phyloP scores from a whole-genome alignment of 2,113 vertebrate genomes.

The Grus americana region DNA sequence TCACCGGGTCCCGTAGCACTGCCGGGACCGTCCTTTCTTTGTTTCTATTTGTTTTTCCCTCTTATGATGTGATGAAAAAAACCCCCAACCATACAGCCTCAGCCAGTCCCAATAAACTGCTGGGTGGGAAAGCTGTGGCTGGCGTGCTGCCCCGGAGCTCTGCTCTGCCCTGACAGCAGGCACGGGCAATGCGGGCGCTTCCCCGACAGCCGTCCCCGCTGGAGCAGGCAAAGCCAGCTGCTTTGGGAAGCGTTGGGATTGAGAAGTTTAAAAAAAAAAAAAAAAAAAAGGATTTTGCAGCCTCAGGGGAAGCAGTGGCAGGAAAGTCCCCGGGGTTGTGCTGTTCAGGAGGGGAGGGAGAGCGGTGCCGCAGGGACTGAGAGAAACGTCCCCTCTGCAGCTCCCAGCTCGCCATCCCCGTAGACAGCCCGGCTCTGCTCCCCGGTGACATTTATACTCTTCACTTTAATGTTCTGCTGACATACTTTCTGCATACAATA shows the following conservation, averaged over 20 bases:
- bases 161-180: not conserved
- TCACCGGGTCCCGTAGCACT: accelerated
- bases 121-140: accelerated
- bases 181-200: accelerated
- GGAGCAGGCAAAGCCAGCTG: not conserved
- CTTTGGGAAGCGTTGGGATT: accelerated
- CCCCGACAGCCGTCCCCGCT: not conserved
- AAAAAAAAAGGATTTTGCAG: not conserved
- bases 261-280: not conserved
- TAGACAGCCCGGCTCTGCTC: not conserved
- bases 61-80: not conserved
- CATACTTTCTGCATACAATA: not conserved
- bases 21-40: not conserved
- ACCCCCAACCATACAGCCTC: not conserved
- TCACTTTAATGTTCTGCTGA: not conserved
- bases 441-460: not conserved
- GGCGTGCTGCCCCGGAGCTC: not conserved
- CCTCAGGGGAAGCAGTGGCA: not conserved
- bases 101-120: not conserved
- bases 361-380: accelerated
- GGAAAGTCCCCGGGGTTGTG: accelerated
- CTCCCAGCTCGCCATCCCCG: not conserved
- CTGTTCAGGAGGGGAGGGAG: not conserved
- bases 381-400: not conserved
- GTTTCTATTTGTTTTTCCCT: not conserved